Evolutionary conservation across 2,113 vertebrate genomes (phyloP).

Genomic region (Castor canadensis): DNA sequence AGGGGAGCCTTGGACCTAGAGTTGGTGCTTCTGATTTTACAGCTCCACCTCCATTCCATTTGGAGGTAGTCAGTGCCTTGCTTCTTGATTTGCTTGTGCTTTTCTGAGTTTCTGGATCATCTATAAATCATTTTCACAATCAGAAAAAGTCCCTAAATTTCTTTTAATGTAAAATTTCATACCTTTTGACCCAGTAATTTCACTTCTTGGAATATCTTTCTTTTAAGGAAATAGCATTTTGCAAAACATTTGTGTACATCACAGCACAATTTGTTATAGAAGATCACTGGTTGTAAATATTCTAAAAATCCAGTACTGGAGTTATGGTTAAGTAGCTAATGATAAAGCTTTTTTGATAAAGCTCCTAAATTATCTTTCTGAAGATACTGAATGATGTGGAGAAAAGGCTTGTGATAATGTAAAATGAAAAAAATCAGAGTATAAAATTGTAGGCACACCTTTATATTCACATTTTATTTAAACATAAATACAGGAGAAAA

Average conservation of each 20-base stretch:
- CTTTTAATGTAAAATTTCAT: constrained; percentile 30
- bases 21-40: not conserved
- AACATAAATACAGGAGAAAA: not conserved
- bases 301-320: not conserved
- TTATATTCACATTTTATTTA: constrained; percentile 25
- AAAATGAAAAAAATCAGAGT: not conserved
- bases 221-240: constrained; percentile 55
- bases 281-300: not conserved
- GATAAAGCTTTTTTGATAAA: not conserved
- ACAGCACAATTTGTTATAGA: not conserved
- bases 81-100: not conserved
- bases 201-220: constrained; percentile 62
- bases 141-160: constrained; percentile 68
- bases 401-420: not conserved
- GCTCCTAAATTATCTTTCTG: not conserved
- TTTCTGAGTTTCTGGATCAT: constrained; percentile 18
- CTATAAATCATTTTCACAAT: constrained; percentile 49
- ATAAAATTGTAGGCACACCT: not conserved
- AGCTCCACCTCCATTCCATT: not conserved
- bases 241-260: not conserved
- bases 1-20: not conserved
- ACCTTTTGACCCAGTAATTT: constrained; percentile 62
- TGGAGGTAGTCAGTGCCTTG: not conserved
- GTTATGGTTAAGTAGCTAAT: not conserved
- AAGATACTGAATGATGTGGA: not conserved